Evolutionary conservation across 2,888 invertebrate species (phyloP), one percentile per base, ranked within the genome.

Genomic region (Maniola hyperantus): DNA sequence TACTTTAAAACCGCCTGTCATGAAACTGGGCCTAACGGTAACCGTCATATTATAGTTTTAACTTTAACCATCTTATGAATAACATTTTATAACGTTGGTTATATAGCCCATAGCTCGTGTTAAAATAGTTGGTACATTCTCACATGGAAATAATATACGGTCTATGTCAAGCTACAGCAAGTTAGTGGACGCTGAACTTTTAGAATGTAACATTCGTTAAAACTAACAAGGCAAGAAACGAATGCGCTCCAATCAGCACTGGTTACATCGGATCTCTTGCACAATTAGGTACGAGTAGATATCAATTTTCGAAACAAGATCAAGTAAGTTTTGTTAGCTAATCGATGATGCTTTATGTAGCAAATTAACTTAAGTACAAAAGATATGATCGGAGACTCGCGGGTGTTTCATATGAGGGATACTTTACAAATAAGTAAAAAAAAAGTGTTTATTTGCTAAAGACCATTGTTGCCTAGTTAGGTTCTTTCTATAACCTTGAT

Each of bases 171-270:
- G 15, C 18, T 36, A 55, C 10, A 18, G 18, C 13, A 44, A 55
- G 20, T 1, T 8, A 42, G n/a, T 66, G 62, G 53, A 51, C 18
- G 20, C 7, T 33, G 5, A 53, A 26, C 20, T 26, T 76, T 67
- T 66, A 66, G 71, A 44, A 64, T 69, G 72, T 72, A 70, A 73
- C 76, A 77, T 77, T 80, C 77, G 74, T 81, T 79, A 80, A 76
- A 75, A 74, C 76, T 79, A 79, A 80, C 80, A 78, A 81, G 76
- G 67, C 68, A 68, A 72, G 74, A 74, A 72, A 73, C 74, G 73
- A 76, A 79, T 65, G 36, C 42, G 20, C 46, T 69, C 58, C 66
- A 68, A 71, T 71, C 67, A 67, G 46, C 58, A 67, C 39, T 57
- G 65, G 63, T 50, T 33, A 44, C 51, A 48, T 53, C 15, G 63